phyloP scores from a whole-genome alignment of 2,888 invertebrate genomes.

The Pollenia angustigena region DNA sequence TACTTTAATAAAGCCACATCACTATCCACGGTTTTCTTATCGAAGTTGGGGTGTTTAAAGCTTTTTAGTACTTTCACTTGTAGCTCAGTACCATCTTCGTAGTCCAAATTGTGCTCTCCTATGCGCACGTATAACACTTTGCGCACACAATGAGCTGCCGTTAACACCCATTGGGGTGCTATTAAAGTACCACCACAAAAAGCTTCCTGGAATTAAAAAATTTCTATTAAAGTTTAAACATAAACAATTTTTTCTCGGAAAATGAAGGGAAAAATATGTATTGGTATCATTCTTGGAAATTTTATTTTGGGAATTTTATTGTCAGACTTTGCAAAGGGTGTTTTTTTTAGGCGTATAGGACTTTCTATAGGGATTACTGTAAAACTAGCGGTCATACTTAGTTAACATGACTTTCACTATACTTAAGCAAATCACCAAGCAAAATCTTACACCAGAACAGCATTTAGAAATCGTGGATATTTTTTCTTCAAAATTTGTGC shows the following conservation, averaged over 20 bases:
- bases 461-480: too few relatives aligned
- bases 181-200: constrained; percentile 95
- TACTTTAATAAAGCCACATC: constrained; percentile 94
- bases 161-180: constrained; percentile 92
- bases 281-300: too few relatives aligned
- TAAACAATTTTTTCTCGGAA: not conserved
- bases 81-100: constrained; percentile 90
- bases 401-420: too few relatives aligned
- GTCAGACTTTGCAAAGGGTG: too few relatives aligned
- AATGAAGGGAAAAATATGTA: too few relatives aligned
- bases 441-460: too few relatives aligned
- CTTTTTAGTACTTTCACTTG: constrained; percentile 90
- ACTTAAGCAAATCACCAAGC: too few relatives aligned
- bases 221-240: not conserved
- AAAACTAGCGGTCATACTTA: too few relatives aligned
- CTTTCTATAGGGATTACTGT: too few relatives aligned
- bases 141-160: constrained; percentile 94
- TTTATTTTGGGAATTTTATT: too few relatives aligned
- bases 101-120: constrained; percentile 93
- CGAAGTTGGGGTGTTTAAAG: constrained; percentile 93
- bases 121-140: constrained; percentile 91
- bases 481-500: too few relatives aligned
- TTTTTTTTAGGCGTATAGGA: too few relatives aligned
- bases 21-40: constrained; percentile 95
- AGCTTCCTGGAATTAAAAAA: constrained; percentile 87